Percentiles rank a stretch among this genome's conserved stretches.
Conservation (phyloP, 92 coral and sea anemone genomes). For the Porites cylindrica region DNA sequence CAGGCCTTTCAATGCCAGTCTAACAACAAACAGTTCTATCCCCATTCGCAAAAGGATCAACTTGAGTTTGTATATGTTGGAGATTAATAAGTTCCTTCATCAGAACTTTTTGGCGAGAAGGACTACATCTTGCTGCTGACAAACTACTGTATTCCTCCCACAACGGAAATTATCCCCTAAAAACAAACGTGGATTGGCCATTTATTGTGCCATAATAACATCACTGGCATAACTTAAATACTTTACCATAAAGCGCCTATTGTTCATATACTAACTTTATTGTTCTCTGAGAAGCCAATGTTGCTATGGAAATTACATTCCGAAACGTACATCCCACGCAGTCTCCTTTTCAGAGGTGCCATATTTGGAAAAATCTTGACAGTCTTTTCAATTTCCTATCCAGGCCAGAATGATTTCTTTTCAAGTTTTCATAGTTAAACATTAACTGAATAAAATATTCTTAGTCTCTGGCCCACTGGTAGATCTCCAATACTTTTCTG, state of each 20-base stretch:
- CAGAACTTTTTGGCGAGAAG: constrained; percentile 28
- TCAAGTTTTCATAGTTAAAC: constrained; percentile 10
- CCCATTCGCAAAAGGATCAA: not conserved
- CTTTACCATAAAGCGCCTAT: constrained; percentile 77
- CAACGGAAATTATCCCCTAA: constrained; percentile 65
- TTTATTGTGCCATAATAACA: constrained; percentile 71
- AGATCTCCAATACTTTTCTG: not conserved
- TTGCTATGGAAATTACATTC: constrained; percentile 50
- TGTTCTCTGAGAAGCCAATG: constrained; percentile 27
- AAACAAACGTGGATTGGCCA: constrained; percentile 72
- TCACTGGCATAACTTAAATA: constrained; percentile 71
- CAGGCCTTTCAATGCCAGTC: not conserved
- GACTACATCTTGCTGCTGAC: constrained; percentile 46
- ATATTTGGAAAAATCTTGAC: constrained; percentile 43
- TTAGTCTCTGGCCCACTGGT: not conserved
- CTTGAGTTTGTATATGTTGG: not conserved
- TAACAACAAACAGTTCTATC: not conserved
- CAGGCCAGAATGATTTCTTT: not conserved
- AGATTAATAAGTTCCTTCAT: not conserved
- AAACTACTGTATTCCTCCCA: constrained; percentile 63
- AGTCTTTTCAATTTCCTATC: constrained; percentile 24
- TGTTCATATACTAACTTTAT: constrained; percentile 58
- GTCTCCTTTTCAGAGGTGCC: constrained; percentile 25
- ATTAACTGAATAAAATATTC: constrained; percentile 1
- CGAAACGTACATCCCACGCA: constrained; percentile 41